Base-by-base conservation (phyloP, 1,140 invertebrate genomes). In the Carcinoscorpius rotundicauda region DNA sequence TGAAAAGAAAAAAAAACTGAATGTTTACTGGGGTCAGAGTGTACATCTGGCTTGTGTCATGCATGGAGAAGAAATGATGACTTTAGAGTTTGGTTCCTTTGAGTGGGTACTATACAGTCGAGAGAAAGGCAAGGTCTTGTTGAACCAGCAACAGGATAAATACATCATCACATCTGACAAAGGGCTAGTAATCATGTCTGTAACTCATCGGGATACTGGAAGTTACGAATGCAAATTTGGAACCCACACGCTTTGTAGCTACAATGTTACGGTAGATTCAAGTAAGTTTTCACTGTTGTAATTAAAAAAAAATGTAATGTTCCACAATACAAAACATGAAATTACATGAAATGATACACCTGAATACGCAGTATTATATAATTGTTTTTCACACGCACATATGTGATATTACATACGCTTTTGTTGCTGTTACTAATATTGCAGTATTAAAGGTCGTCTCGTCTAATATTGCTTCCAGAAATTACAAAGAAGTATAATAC, bases 111-210 rank as follows among this genome's bases (percentile, higher is more conserved):
- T 93, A 75, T 89, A 91, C 76, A 90, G 87, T 62, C 90, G 89
- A 72, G 89, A 93, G 69, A 90, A 89, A 72, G 89, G 89, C 67
- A 83, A 87, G 70, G 90, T 87, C 73, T 80, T 82, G 60, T 66
- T 74, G 0, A 50, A 61, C 9, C 74, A 55, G 74, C 87, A 85
- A 72, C 84, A 86, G 55, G 91, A 93, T 73, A 94, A 94, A 75
- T 93, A 93, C 76, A 91, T 95, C 71, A 88, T 92, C 74, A 95
- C 91, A 3, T 89, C 88, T 10, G 91, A 94, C 74, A 86, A 91
- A 71, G 91, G 92, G 5, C 77, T 96, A 69, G 88, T 96, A 55
- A 91, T 96, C 65, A 85, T 95, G 64, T 86, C 88, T 6, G 88
- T 93, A 62, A 90, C 86, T 62, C 91, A 94, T 76, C 85, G 85